These are phyloP conservation scores for Ciconia nigra DNA, from an alignment of 2,797 vertebrate species.

Conservation along the genomic window DNA sequence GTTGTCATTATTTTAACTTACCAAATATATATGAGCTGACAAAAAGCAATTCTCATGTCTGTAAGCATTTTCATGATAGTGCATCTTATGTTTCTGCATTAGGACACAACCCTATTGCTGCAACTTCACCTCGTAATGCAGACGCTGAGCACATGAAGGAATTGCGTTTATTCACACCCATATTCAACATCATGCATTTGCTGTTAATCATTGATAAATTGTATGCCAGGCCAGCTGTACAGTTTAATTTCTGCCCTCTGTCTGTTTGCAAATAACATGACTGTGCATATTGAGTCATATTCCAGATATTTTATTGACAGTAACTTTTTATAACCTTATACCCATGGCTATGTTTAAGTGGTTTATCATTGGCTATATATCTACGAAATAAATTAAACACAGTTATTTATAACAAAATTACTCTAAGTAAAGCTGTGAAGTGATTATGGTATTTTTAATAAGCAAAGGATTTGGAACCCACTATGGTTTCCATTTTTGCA, in stretches of 20 bases:
- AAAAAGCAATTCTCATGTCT: neutral
- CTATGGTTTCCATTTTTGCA: neutral
- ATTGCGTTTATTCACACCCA: neutral
- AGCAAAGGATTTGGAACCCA: neutral
- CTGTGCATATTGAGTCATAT: neutral
- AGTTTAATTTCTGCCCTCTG: conserved; percentile 2
- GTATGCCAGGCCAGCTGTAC: neutral
- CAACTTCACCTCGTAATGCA: neutral
- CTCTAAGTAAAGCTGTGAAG: neutral
- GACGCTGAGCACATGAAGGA: neutral
- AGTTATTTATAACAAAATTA: neutral
- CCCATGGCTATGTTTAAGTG: neutral
- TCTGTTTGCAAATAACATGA: neutral
- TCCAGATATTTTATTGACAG: neutral
- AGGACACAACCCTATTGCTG: neutral
- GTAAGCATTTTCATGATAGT: neutral
- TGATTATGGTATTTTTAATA: neutral
- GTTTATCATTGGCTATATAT: neutral
- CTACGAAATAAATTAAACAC: neutral
- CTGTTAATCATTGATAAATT: neutral
- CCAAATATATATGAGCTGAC: neutral
- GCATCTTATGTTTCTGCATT: neutral
- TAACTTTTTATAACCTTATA: neutral
- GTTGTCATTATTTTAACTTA: neutral
- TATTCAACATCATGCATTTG: neutral